phyloP scores from a whole-genome alignment of 2,888 invertebrate species.

The Hybos culiciformis region DNA sequence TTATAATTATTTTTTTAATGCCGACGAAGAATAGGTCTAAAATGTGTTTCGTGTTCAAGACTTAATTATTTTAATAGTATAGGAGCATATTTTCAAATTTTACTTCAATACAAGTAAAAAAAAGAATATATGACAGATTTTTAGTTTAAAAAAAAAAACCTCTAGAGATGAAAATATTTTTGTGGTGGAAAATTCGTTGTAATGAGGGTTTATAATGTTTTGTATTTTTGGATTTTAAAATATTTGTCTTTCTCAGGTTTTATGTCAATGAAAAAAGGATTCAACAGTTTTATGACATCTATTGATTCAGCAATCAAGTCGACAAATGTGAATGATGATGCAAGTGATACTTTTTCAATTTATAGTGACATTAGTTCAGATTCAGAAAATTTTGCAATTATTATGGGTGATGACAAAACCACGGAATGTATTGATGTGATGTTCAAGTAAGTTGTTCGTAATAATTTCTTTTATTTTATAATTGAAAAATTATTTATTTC shows the following conservation, averaged over 20 bases:
- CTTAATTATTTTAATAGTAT: no score
- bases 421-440: slow-evolving; percentile 56
- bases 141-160: no score
- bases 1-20: no score
- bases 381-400: slow-evolving; percentile 71
- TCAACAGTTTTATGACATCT: slow-evolving; percentile 69
- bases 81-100: no score
- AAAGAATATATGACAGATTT: neutral
- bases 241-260: slow-evolving; percentile 39
- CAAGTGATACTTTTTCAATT: slow-evolving; percentile 59
- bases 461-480: neutral
- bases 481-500: neutral
- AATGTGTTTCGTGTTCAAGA: no score
- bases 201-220: neutral
- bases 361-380: slow-evolving; percentile 77
- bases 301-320: slow-evolving; percentile 67
- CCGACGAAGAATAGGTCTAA: no score
- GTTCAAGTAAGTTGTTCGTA: slow-evolving; percentile 39
- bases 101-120: neutral
- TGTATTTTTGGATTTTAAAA: neutral
- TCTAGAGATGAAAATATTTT: no score
- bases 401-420: slow-evolving; percentile 50
- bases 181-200: neutral
- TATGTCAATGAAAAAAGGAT: slow-evolving; percentile 69
- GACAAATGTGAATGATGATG: slow-evolving; percentile 49